Conservation (phyloP, 2,113 vertebrate genomes). For the Chloebia gouldiae region DNA sequence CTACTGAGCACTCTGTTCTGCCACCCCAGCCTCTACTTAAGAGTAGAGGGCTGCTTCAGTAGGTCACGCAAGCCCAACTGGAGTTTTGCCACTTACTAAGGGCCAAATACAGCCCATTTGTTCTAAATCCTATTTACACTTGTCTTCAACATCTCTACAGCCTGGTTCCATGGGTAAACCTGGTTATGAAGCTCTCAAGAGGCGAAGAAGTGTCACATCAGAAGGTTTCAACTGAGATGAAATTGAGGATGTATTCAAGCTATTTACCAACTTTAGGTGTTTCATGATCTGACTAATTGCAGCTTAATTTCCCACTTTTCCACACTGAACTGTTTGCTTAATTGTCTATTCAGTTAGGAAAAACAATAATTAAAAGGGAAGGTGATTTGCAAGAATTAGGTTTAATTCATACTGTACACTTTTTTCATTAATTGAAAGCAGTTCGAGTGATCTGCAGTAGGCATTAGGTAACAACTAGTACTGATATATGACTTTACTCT, state of each 20-base stretch:
- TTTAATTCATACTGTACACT: background rate
- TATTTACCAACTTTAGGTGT: background rate
- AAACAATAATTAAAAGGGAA: constrained; percentile 5
- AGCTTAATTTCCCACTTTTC: background rate
- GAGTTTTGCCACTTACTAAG: background rate
- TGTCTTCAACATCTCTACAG: background rate
- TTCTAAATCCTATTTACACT: background rate
- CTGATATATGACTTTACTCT: background rate
- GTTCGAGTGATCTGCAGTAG: background rate
- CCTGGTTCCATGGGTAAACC: background rate
- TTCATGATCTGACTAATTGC: background rate
- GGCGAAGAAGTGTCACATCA: rapidly evolving
- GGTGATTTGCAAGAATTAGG: background rate
- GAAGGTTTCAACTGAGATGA: background rate
- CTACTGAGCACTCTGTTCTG: background rate
- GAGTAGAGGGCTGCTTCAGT: background rate
- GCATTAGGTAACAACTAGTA: background rate
- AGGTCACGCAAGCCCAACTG: background rate
- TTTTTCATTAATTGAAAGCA: background rate
- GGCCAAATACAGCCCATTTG: background rate
- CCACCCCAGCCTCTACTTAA: background rate
- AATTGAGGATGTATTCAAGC: background rate
- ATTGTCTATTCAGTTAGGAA: background rate
- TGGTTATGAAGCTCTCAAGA: background rate
- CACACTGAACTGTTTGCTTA: background rate